Evolutionary conservation across 1,140 invertebrate genomes (phyloP).

Genomic region (Psilanteris sp.): DNA sequence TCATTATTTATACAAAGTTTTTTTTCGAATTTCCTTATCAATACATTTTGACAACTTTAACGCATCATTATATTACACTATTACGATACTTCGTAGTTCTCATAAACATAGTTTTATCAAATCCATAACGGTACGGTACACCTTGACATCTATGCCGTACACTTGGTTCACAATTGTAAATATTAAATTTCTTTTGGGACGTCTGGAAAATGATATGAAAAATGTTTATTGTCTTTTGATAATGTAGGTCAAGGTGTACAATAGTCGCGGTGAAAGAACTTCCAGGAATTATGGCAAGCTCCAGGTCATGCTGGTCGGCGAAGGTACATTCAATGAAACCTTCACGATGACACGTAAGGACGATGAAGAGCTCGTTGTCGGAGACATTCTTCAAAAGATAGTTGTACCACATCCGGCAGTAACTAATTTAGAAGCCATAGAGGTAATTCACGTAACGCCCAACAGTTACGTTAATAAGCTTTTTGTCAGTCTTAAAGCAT

Average conservation of each 20-base stretch:
- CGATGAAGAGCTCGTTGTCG: conserved; percentile 87
- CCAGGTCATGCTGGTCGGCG: conserved; percentile 90
- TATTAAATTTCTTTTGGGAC: neutral
- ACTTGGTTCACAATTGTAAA: conserved; percentile 4
- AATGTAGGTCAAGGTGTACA: conserved; percentile 85
- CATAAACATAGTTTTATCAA: too few species aligned
- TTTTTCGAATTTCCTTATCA: too few species aligned
- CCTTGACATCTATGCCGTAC: conserved; percentile 14
- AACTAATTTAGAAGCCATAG: conserved; percentile 80
- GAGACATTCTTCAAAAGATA: conserved; percentile 87
- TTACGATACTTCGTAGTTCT: too few species aligned
- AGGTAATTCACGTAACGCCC: conserved; percentile 63
- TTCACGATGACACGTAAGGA: conserved; percentile 92
- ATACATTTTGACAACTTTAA: too few species aligned
- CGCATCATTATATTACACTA: too few species aligned
- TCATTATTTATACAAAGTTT: too few species aligned
- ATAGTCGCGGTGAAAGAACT: conserved; percentile 83
- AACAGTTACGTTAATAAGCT: conserved; percentile 10
- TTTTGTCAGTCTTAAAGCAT: conserved; percentile 4
- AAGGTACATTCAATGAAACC: conserved; percentile 90
- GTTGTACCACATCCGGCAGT: conserved; percentile 93
- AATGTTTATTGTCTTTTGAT: conserved; percentile 30
- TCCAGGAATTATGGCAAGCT: conserved; percentile 89
- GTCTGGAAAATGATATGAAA: conserved; percentile 29
- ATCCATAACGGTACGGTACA: too few species aligned